Evolutionary conservation across 2,113 vertebrate genomes (phyloP).

Genomic region (Canis aureus): DNA sequence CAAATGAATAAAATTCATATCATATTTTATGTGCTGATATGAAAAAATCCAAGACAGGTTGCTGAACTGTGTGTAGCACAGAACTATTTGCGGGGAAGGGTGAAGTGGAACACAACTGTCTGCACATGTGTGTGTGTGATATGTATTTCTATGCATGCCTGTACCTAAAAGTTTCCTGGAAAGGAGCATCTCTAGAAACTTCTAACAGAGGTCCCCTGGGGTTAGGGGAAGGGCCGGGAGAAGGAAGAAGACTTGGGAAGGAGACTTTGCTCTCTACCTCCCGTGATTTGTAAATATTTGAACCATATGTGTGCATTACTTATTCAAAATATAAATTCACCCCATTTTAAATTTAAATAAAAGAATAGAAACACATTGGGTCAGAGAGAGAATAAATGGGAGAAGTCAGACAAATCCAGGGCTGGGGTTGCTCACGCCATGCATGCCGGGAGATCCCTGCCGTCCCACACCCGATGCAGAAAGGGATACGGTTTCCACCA

Average conservation of each 20-base stretch:
- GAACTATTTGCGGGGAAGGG: neutral
- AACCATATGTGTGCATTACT: neutral
- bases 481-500: rapidly evolving
- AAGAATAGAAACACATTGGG: neutral
- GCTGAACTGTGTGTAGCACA: neutral
- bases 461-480: neutral
- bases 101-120: neutral
- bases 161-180: neutral
- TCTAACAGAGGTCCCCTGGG: neutral
- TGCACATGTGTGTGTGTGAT: no score
- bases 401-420: neutral
- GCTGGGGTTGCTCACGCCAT: rapidly evolving
- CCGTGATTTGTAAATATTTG: neutral
- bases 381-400: neutral
- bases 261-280: neutral
- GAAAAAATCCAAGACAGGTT: neutral
- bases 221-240: neutral
- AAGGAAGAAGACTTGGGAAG: neutral
- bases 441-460: rapidly evolving
- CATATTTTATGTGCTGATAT: neutral
- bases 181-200: neutral
- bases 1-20: no score
- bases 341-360: neutral
- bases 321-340: neutral
- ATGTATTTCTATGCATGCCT: neutral